Evolutionary conservation across 2,888 invertebrate species (phyloP).

Genomic region (Agrotis segetum): DNA sequence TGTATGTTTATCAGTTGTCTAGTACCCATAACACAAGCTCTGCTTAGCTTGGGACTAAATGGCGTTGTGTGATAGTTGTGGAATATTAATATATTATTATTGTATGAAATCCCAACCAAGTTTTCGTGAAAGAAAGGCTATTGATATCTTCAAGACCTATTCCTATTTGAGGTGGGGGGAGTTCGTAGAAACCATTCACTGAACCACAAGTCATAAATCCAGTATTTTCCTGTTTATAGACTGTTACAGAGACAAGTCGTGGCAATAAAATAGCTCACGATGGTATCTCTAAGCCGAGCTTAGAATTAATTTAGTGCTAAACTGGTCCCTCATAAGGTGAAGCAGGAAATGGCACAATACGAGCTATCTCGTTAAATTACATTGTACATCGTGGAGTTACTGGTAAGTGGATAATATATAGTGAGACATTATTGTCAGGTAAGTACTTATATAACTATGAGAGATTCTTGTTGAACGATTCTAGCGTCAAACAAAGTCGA

Average conservation of each 20-base stretch:
- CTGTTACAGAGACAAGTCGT: neutral
- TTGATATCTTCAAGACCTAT: neutral
- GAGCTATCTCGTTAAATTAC: constrained; percentile 9
- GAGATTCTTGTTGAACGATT: neutral
- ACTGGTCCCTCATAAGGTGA: constrained; percentile 8
- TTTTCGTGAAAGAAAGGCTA: neutral
- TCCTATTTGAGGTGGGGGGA: neutral
- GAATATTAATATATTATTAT: no score
- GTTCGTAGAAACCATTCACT: neutral
- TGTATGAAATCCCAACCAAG: no score
- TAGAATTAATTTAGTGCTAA: constrained; percentile 26
- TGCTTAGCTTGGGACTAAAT: no score
- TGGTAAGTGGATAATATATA: neutral
- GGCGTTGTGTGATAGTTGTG: no score
- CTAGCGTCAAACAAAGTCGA: neutral
- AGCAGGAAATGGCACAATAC: constrained; percentile 34
- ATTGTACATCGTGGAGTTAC: constrained; percentile 2
- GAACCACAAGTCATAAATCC: constrained; percentile 21
- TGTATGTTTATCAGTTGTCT: no score
- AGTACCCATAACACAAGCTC: no score
- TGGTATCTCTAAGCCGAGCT: neutral
- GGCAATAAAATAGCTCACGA: constrained; percentile 17
- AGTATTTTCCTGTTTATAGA: constrained; percentile 11
- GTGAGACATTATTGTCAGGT: neutral
- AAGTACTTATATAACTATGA: neutral